Evolutionary conservation across 2,113 vertebrate genomes (phyloP).

Genomic region (Lichenostomus cassidix): DNA sequence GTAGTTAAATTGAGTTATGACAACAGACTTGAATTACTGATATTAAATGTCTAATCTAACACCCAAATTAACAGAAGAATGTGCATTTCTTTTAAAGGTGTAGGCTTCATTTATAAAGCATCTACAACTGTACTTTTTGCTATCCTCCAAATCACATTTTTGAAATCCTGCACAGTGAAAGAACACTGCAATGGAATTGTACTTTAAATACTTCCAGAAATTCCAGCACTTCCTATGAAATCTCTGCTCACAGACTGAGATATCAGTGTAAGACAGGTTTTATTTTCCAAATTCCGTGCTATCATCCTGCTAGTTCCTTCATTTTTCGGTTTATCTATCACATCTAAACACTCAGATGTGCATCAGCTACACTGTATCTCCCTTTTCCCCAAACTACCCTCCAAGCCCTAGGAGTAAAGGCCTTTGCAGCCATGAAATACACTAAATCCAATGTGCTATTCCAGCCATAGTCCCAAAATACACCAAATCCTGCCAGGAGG

Average conservation of each 20-base stretch:
- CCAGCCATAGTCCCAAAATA: neutral
- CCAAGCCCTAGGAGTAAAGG: neutral
- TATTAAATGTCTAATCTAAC: neutral
- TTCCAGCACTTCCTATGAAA: neutral
- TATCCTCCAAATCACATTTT: neutral
- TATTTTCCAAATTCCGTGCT: neutral
- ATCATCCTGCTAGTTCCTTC: neutral
- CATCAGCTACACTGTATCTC: neutral
- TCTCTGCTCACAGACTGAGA: neutral
- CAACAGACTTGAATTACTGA: neutral
- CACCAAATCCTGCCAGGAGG: neutral
- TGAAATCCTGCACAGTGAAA: neutral
- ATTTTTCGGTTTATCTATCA: neutral
- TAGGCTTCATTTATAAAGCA: neutral
- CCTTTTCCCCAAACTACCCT: neutral
- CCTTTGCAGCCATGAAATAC: neutral
- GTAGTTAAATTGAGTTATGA: neutral
- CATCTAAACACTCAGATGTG: neutral
- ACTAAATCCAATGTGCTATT: neutral
- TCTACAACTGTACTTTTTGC: fast-evolving
- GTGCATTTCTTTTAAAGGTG: neutral
- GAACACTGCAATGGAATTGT: neutral
- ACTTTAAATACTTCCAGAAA: neutral
- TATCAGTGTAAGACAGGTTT: neutral
- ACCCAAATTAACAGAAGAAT: neutral